Evolutionary conservation across 2,113 vertebrate species (phyloP), one percentile per base, ranked within the genome.

Genomic region (Paedocypris sp.): DNA sequence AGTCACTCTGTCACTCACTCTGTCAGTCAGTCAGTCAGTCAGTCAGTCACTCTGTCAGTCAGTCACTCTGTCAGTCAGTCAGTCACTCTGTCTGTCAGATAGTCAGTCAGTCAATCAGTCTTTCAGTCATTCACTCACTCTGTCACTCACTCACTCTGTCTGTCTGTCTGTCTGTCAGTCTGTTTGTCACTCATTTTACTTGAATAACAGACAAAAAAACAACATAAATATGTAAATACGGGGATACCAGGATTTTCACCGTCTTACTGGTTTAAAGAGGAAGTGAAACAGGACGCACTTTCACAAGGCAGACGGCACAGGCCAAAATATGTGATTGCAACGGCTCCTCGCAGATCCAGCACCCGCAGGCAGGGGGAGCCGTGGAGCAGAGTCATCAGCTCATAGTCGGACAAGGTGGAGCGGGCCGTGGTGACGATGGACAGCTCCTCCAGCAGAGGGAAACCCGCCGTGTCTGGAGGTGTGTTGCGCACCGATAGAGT

Each of bases 311-410:
- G 67, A 7, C 48, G 18, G 12, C 54, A 43, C 1, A 93, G 79
- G 29, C 83, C 83, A 0, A 54, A 57, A 0, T 90, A 75, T 0
- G 89, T 90, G 69, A 94, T 73, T 1, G 80, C 77, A 1, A 80
- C 79, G 58, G 87, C 91, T 60, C 90, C 90, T 0, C 91, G 82
- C 10, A 93, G 79, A 56, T 94, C 91, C 62, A 94, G 75, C 16
- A 93, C 79, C 12, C 84, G 83, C 54, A 94, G 82, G 3, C 16
- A 63, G 2, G 80, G 71, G 10, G 91, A 93, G 15, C 75, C 47
- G 2, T 83, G 86, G 7, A 94, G 85, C 38, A 91, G 74, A 39
- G 85, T 84, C 20, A 28, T 48, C 60, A 92, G 73, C 51, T 87
- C 79, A 33, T 78, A 72, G 18, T 94, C 80, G 1, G 73, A 86